Base-by-base conservation (phyloP, 2,888 invertebrate genomes). In the Tetrapedia diversipes region DNA sequence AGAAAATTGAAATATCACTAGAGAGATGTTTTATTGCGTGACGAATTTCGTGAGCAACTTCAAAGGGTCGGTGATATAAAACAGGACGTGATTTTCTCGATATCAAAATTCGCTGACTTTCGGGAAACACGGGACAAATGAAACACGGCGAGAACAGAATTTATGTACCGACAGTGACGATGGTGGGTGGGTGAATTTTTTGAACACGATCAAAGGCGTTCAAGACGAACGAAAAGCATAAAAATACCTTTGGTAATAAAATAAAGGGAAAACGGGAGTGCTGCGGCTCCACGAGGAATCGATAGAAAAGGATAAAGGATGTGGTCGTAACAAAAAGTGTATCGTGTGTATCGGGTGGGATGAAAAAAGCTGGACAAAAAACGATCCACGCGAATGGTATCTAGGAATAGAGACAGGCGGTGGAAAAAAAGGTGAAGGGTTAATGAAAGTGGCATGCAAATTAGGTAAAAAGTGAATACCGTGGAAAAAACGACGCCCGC, bases 111-210 rank as follows among this genome's bases (percentile, higher is more conserved):
- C 53, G 19, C 27, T 16, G 32, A 27, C 53, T 19, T 16, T 34
- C n/a, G 19, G 16, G 8, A 49, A 61, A 29, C 22, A 8, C 4
- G n/a, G n/a, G 24, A 37, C 10, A 14, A 47, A 45, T 24, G 43
- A n/a, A 61, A 47, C n/a, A 32, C n/a, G 16, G 47, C 6, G 14
- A n/a, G 16, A 34, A 22, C 22, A 8, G 61, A 61, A 47, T 29
- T 34, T 4, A 3, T 14, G 32, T 49, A 24, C n/a, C n/a, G n/a
- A 49, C 47, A 22, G n/a, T 16, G 22, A 14, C 22, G 47, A 24
- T 34, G 32, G 29, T 27, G n/a, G n/a, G n/a, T n/a, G n/a, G n/a
- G n/a, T 22, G 60, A 47, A 49, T 47, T 45, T 32, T 47, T 61
- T 14, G 24, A 24, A 24, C 14, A 37, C 37, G 61, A 61, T 49